phyloP scores from a whole-genome alignment of 2,113 vertebrate species.

The Urocitellus parryii region DNA sequence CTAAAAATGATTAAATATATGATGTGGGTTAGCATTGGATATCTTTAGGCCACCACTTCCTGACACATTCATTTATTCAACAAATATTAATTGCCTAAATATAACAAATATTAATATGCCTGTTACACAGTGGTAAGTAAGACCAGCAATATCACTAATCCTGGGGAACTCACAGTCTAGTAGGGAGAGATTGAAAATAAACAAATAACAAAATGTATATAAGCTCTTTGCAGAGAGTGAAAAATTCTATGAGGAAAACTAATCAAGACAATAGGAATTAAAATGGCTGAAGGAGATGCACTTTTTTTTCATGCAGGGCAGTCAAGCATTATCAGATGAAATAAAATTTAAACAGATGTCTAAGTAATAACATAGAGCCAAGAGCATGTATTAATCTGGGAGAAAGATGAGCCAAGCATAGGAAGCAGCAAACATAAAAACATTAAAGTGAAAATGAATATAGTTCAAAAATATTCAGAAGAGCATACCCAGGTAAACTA shows the following conservation, averaged over 20 bases:
- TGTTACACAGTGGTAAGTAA: background rate
- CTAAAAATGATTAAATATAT: constrained; percentile 7
- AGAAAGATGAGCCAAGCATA: background rate
- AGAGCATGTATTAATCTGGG: background rate
- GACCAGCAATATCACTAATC: background rate
- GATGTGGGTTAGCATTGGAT: background rate
- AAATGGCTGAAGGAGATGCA: background rate
- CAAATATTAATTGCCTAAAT: background rate
- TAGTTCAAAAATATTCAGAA: constrained; percentile 13
- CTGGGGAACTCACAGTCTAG: background rate
- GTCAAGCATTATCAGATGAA: background rate
- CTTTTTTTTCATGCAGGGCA: background rate
- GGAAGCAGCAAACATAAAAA: background rate
- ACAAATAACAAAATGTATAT: background rate
- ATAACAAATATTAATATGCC: background rate
- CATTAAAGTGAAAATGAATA: background rate
- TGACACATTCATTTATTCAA: constrained; percentile 2
- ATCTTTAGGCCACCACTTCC: background rate
- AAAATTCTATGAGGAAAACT: background rate
- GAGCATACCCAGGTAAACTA: background rate
- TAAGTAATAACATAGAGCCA: background rate
- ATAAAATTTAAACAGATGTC: background rate
- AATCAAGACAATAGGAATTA: background rate
- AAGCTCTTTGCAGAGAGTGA: background rate
- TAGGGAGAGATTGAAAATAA: background rate